Evolutionary conservation across 2,113 vertebrate species (phyloP), one percentile per base, ranked within the genome.

Genomic region (Xiphophorus hellerii): DNA sequence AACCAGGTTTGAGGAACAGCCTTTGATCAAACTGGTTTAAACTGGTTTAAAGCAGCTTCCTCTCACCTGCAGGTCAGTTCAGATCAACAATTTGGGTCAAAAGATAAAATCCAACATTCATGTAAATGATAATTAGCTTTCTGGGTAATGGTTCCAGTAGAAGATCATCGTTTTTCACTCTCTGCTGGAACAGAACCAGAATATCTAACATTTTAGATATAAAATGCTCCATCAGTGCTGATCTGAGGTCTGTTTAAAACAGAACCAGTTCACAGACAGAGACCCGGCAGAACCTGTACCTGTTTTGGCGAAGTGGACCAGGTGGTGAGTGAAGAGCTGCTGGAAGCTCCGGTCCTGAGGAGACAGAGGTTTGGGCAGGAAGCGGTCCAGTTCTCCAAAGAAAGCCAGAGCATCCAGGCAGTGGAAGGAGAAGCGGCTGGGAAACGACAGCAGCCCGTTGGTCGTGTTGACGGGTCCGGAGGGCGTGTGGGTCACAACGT

Each of bases 381-480:
- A 3, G 0, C 2, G 25, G 71, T 93, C 89, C 28, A 96, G 84
- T 0, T 89, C 86, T 0, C 90, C 70, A 14, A 95, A 95, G 86
- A 96, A 94, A 0, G 92, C 84, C 31, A 94, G 0, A 3, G 28
- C 67, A 75, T 96, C 95, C 80, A 95, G 82, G 0, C 73, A 9
- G 78, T 95, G 94, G 84, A 94, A 95, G 77, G 95, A 80, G 86
- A 95, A 96, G 71, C 92, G 93, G 74, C 92, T 89, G 5, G 87
- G 68, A 77, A 92, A 95, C 0, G 83, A 27, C 66, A 94, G 35
- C 67, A 84, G 65, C 3, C 3, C 42, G 0, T 9, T 8, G 5
- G 80, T 74, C 0, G 28, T 0, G 75, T 78, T 69, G 7, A 77
- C 71, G 0, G 89, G 84, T 27, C 74, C 72, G 0, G 94, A 95